Evolutionary conservation across 92 coral and sea anemone genomes (phyloP).

Genomic region (Scolanthus callimorphus): DNA sequence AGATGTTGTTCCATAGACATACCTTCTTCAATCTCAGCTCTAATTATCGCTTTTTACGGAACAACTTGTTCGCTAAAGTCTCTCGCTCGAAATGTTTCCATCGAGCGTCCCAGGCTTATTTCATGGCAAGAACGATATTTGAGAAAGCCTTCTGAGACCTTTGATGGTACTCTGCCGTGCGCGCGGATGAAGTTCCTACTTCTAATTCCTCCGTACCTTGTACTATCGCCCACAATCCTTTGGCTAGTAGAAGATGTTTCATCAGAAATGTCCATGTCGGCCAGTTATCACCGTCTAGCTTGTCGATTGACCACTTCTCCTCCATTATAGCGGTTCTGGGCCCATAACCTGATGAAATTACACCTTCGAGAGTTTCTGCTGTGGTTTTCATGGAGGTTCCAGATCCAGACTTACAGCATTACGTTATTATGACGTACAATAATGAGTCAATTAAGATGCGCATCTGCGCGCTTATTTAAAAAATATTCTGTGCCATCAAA

Average conservation of each 20-base stretch:
- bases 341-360: conserved; percentile 42
- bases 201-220: conserved; percentile 16
- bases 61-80: conserved; percentile 40
- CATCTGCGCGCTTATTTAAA: too few species aligned
- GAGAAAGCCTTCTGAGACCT: conserved; percentile 30
- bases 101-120: not conserved
- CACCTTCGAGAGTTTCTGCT: too few species aligned
- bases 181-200: too few species aligned
- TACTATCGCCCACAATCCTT: conserved; percentile 23
- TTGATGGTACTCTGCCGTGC: too few species aligned
- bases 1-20: conserved; percentile 52
- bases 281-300: conserved; percentile 30
- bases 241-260: conserved; percentile 31
- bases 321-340: conserved; percentile 25
- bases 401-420: too few species aligned
- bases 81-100: conserved; percentile 24
- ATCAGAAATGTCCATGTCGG: conserved; percentile 34
- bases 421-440: too few species aligned
- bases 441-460: too few species aligned
- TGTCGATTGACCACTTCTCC: conserved; percentile 36
- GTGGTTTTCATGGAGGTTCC: too few species aligned
- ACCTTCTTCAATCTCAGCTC: conserved; percentile 39
- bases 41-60: conserved; percentile 42
- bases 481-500: too few species aligned
- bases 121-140: conserved; percentile 26